Evolutionary conservation across 1,140 invertebrate genomes (phyloP), one percentile per base, ranked within the genome.

Genomic region (Lepidurus apus): DNA sequence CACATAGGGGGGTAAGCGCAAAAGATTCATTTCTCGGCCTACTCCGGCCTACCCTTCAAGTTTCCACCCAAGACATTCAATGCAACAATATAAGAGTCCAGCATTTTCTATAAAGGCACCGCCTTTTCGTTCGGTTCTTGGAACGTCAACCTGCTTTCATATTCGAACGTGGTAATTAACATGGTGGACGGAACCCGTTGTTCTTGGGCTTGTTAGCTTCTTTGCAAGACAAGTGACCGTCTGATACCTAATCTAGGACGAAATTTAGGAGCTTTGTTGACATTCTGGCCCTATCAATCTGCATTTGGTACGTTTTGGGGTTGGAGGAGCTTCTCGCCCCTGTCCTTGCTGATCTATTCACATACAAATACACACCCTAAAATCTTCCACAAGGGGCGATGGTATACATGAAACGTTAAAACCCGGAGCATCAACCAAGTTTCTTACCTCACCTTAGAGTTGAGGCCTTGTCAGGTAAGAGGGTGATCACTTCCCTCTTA

Each of bases 291-390:
- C 17, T 65, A 65, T 65, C 17, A 65, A 65, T 65, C 17, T 65
- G 13, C 53, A 65, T 65, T 65, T 65, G 53, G 53, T 65, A n/a
- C 13, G 6, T 17, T 17, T 5, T 13, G 21, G 21, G 6, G 21
- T 7, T 17, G 21, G 53, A 65, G 21, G 5, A 17, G 13, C 53
- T 65, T 65, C 53, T 65, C 53, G 53, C 53, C 53, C 53, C 53
- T 65, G 53, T 65, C 53, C 53, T 21, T 21, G 53, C 21, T 21
- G 8, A 21, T n/a, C 53, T 65, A 7, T 65, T 65, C 17, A 65
- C 53, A 65, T 65, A 65, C 53, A 65, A 65, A 21, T 34, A 65
- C 53, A 65, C 53, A 65, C 53, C 53, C 53, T 65, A 65, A 65
- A 65, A n/a, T 34, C 2, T 21, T 65, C 21, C 53, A 17, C 53